Conservation (phyloP, 1,140 invertebrate species). For the Drosophila miranda region DNA sequence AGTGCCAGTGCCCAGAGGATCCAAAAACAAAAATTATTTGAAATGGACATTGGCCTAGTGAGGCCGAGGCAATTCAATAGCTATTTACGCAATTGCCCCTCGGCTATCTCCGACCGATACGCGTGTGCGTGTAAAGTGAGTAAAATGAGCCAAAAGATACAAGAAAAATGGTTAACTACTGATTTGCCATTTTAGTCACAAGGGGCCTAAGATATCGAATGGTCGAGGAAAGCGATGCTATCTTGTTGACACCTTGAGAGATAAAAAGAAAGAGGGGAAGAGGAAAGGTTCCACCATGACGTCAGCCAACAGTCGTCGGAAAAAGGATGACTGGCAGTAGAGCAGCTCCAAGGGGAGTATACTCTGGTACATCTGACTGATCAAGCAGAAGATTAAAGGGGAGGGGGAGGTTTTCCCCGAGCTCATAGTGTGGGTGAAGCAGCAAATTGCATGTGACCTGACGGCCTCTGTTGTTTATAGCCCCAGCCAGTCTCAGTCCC, state of each 20-base stretch:
- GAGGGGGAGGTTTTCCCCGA: not conserved
- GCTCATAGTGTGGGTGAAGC: constrained; percentile 2
- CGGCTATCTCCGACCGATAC: constrained; percentile 30
- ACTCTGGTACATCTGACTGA: no score
- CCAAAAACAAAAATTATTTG: no score
- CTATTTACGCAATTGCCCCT: constrained; percentile 70
- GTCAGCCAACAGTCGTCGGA: constrained; percentile 9
- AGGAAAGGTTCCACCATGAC: constrained; percentile 46
- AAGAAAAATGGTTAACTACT: constrained; percentile 63
- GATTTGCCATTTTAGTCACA: constrained; percentile 70
- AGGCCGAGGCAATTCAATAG: no score
- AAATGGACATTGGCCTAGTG: no score
- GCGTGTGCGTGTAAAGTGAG: constrained; percentile 32
- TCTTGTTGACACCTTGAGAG: constrained; percentile 48
- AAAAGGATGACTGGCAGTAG: no score
- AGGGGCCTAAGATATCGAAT: constrained; percentile 11
- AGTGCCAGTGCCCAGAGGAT: no score
- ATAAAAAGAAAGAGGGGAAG: no score
- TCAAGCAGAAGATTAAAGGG: no score
- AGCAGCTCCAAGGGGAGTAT: no score
- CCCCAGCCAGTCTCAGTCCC: constrained; percentile 11
- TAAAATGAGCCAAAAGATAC: constrained; percentile 61
- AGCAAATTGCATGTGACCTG: constrained; percentile 49
- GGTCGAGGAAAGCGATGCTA: constrained; percentile 10
- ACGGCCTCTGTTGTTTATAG: constrained; percentile 48